These are phyloP conservation scores for Isurus oxyrinchus DNA, from an alignment of 2,113 vertebrate species.

Conservation along the genomic window DNA sequence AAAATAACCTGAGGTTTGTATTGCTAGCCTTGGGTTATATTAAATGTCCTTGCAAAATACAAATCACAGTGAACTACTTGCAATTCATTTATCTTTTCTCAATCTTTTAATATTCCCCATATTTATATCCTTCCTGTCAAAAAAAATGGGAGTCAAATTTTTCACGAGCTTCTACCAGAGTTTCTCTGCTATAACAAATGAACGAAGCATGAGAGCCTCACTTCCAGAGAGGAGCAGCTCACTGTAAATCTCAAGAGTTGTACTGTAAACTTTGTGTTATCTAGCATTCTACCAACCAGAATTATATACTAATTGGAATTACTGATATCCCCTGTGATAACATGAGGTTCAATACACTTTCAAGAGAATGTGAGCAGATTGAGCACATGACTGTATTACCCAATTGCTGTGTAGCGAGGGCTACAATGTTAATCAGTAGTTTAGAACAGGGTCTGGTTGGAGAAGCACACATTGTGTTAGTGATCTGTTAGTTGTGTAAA, in stretches of 20 bases:
- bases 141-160: neutral
- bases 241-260: neutral
- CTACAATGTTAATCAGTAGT: too few species aligned
- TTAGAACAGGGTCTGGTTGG: too few species aligned
- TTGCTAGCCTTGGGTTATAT: neutral
- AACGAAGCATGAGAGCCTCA: neutral
- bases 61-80: neutral
- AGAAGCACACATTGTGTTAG: too few species aligned
- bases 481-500: too few species aligned
- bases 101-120: neutral
- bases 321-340: too few species aligned
- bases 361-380: too few species aligned
- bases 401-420: too few species aligned
- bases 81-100: neutral
- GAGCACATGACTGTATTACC: too few species aligned
- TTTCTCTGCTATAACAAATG: neutral
- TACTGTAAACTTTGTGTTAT: too few species aligned
- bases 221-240: conserved; percentile 2
- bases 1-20: neutral
- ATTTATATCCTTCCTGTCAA: neutral
- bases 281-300: too few species aligned
- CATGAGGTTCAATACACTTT: too few species aligned
- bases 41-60: neutral
- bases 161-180: neutral
- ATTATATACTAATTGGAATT: too few species aligned